phyloP scores from a whole-genome alignment of 2,797 vertebrate genomes.

The Hafferia zeledoni region DNA sequence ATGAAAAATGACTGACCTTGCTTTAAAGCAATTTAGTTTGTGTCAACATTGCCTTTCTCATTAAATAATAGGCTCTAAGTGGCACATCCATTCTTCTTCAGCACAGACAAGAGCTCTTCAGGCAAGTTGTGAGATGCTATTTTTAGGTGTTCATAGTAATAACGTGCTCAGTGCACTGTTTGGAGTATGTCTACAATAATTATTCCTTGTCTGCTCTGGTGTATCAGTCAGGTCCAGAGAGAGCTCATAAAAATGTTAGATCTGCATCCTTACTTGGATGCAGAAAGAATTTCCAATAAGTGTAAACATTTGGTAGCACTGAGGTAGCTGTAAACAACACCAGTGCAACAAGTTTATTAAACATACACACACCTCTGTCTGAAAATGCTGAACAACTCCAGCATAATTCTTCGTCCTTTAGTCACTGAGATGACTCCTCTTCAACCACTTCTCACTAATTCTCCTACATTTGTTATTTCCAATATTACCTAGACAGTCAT shows the following conservation, averaged over 20 bases:
- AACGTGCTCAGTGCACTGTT: background rate
- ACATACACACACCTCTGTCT: background rate
- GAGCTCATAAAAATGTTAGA: background rate
- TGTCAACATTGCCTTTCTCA: constrained; percentile 57
- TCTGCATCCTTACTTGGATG: background rate
- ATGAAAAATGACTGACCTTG: constrained; percentile 62
- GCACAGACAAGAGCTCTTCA: constrained; percentile 37
- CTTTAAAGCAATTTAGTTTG: constrained; percentile 65
- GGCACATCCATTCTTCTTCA: constrained; percentile 39
- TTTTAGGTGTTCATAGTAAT: constrained; percentile 38
- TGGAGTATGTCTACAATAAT: constrained; percentile 24
- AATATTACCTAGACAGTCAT: background rate
- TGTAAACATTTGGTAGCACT: background rate
- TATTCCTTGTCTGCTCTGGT: constrained; percentile 27
- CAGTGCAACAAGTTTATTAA: background rate
- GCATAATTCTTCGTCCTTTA: background rate
- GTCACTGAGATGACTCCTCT: background rate
- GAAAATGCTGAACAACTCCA: background rate
- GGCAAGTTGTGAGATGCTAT: constrained; percentile 28
- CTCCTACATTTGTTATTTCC: background rate
- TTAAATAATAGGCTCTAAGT: constrained; percentile 62
- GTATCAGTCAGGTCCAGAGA: constrained; percentile 8
- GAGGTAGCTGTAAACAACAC: background rate
- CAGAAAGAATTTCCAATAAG: background rate
- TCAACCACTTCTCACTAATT: background rate